A percentile compares a stretch with the other conserved stretches of the same genome.
Evolutionary conservation across 2,888 invertebrate genomes (phyloP).

Genomic region (Drosophila pullipes): DNA sequence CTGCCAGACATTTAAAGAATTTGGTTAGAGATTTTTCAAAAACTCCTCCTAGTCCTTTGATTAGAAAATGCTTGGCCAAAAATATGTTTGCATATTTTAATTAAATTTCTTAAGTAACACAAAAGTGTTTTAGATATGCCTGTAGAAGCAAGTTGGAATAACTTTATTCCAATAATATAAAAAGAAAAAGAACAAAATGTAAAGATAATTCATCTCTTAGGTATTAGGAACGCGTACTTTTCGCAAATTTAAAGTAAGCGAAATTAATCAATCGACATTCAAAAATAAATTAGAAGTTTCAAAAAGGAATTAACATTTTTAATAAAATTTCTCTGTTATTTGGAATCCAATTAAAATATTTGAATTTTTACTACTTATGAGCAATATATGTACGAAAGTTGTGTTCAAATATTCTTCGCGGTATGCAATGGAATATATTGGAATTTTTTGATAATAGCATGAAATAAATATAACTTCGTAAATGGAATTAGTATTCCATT

Average conservation of each 20-base stretch:
- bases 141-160: background rate
- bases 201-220: background rate
- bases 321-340: background rate
- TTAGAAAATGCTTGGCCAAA: background rate
- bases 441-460: background rate
- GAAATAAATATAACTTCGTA: background rate
- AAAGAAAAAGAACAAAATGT: background rate
- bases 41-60: background rate
- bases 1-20: constrained; percentile 18
- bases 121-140: background rate
- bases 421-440: background rate
- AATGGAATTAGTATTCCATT: background rate
- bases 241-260: background rate
- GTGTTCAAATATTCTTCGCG: background rate
- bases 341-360: background rate
- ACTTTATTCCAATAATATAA: background rate
- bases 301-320: background rate
- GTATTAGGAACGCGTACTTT: background rate
- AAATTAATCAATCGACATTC: background rate
- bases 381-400: background rate
- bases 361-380: too few species aligned
- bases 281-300: background rate
- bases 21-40: background rate
- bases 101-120: background rate
- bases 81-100: background rate